Conservation (phyloP, 2,797 vertebrate species). For the Choloepus didactylus region DNA sequence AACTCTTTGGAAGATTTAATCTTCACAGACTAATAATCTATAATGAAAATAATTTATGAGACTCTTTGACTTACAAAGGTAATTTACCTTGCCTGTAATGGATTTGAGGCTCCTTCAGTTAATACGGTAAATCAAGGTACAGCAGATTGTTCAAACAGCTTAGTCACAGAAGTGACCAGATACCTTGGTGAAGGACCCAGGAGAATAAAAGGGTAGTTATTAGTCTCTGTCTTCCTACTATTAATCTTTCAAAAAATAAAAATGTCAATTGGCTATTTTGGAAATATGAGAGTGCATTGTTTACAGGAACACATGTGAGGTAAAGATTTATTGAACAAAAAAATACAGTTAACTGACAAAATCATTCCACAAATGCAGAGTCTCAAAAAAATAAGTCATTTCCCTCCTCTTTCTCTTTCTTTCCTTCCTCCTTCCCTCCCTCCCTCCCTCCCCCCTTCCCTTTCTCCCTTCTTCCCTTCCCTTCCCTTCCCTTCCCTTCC, state of each 20-base stretch:
- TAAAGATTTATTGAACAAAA: neutral
- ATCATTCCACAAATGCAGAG: slow-evolving; percentile 30
- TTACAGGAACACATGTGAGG: neutral
- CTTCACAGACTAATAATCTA: slow-evolving; percentile 77
- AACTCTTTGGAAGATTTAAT: slow-evolving; percentile 56
- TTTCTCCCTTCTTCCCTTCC: no score
- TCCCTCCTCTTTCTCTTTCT: no score
- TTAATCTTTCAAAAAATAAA: neutral
- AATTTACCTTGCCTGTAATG: slow-evolving; percentile 59
- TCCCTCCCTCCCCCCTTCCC: no score
- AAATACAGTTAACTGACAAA: slow-evolving; percentile 24
- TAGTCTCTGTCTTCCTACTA: slow-evolving; percentile 14
- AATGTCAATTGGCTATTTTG: neutral
- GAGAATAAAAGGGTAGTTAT: neutral
- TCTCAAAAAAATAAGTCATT: slow-evolving; percentile 4
- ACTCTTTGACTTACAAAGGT: slow-evolving; percentile 68
- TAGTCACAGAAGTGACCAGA: neutral
- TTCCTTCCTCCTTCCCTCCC: no score
- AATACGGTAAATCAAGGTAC: slow-evolving; percentile 58
- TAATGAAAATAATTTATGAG: slow-evolving; percentile 80
- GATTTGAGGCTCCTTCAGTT: slow-evolving; percentile 55
- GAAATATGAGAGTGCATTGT: neutral
- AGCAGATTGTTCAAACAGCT: slow-evolving; percentile 65
- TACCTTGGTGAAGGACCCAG: slow-evolving; percentile 46
- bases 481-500: no score